Percentiles rank a stretch among this genome's conserved stretches.
phyloP scores from a whole-genome alignment of 2,888 invertebrate species.

The Volucella inflata region DNA sequence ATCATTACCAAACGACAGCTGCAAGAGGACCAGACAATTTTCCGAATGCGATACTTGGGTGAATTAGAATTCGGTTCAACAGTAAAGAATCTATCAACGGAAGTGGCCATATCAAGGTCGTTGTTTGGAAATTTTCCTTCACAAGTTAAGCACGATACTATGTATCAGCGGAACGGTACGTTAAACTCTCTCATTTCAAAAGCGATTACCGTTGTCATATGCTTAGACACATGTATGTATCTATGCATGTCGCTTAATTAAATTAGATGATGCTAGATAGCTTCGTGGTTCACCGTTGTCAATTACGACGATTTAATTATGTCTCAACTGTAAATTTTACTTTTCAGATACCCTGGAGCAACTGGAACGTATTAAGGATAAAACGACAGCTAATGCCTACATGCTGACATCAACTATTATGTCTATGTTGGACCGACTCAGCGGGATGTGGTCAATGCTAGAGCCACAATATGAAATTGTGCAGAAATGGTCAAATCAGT shows the following conservation, averaged over 20 bases:
- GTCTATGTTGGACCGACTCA: slow-evolving; percentile 80
- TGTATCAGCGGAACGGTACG: slow-evolving; percentile 83
- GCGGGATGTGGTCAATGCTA: slow-evolving; percentile 80
- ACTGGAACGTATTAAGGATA: slow-evolving; percentile 82
- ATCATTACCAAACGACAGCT: slow-evolving; percentile 77
- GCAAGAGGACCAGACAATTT: slow-evolving; percentile 83
- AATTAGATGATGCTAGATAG: slow-evolving; percentile 5
- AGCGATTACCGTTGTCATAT: slow-evolving; percentile 7
- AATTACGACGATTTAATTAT: slow-evolving; percentile 30
- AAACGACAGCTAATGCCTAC: slow-evolving; percentile 82
- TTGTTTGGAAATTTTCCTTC: slow-evolving; percentile 83
- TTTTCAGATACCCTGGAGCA: slow-evolving; percentile 82
- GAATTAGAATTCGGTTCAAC: slow-evolving; percentile 83
- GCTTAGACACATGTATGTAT: neutral
- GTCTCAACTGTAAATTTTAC: slow-evolving; percentile 7
- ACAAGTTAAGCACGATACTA: slow-evolving; percentile 83
- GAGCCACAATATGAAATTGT: slow-evolving; percentile 81
- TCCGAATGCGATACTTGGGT: slow-evolving; percentile 83
- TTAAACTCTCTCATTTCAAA: slow-evolving; percentile 11
- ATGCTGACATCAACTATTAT: slow-evolving; percentile 82
- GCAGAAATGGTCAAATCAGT: slow-evolving; percentile 80
- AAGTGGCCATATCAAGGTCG: slow-evolving; percentile 83
- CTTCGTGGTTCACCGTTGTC: slow-evolving; percentile 1
- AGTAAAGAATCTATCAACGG: slow-evolving; percentile 83
- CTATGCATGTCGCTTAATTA: neutral